These are phyloP conservation scores for Aulostomus chinensis DNA, from an alignment of 2,797 vertebrate genomes.

Conservation along the genomic window DNA sequence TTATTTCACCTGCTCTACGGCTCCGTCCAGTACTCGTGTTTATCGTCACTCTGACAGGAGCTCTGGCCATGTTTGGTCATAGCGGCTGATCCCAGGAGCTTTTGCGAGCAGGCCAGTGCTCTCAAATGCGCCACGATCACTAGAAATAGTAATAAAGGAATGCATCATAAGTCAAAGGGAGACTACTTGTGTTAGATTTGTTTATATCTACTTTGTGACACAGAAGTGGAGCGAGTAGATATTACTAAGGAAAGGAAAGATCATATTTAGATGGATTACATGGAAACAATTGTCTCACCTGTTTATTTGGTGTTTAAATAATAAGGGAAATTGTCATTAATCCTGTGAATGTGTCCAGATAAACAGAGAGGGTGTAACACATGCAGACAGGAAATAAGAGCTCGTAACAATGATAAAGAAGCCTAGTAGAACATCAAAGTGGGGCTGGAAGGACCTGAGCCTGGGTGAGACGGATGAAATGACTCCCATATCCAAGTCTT, in stretches of 20 bases:
- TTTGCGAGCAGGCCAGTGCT: constrained; percentile 62
- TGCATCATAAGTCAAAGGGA: constrained; percentile 59
- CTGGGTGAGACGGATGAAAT: not conserved
- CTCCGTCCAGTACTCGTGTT: constrained; percentile 65
- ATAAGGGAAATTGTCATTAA: too few species aligned
- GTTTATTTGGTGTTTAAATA: too few species aligned
- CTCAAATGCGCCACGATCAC: constrained; percentile 59
- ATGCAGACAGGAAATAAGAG: not conserved
- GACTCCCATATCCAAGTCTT: constrained; percentile 5
- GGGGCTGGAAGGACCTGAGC: not conserved
- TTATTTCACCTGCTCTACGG: constrained; percentile 32
- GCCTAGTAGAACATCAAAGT: too few species aligned
- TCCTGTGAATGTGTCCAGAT: not conserved
- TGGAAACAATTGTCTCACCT: too few species aligned
- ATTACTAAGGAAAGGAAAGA: not conserved
- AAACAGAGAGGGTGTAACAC: not conserved
- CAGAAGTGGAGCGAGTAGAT: constrained; percentile 1
- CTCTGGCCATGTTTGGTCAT: constrained; percentile 84
- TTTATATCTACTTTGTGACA: constrained; percentile 43
- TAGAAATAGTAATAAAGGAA: constrained; percentile 76
- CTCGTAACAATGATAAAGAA: not conserved
- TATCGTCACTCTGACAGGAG: constrained; percentile 76
- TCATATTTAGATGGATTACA: too few species aligned
- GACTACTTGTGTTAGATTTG: constrained; percentile 45
- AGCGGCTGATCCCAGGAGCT: constrained; percentile 68